Percentiles rank a stretch among this genome's conserved stretches.
These are phyloP conservation scores for Chaetophractus vellerosus DNA, from an alignment of 2,797 vertebrate species.

Conservation along the genomic window DNA sequence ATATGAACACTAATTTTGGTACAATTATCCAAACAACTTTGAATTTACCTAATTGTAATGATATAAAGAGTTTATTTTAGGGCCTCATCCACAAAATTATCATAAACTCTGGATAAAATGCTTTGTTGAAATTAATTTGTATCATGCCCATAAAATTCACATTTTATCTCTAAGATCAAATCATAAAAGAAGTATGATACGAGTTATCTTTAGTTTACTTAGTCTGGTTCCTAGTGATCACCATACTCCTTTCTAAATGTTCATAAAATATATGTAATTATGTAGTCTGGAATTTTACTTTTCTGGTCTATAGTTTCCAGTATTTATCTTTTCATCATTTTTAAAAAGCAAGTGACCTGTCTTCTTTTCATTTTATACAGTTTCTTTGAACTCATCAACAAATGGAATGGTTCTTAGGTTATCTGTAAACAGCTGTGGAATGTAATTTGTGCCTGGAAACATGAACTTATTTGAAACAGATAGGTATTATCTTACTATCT, in stretches of 20 bases:
- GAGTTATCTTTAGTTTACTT: background rate
- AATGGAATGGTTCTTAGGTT: constrained; percentile 43
- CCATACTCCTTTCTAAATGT: background rate
- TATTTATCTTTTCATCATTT: background rate
- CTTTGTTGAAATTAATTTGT: constrained; percentile 58
- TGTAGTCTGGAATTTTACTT: background rate
- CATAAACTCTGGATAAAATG: background rate
- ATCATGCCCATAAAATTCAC: background rate
- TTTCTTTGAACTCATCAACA: constrained; percentile 51
- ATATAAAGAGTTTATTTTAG: constrained; percentile 1
- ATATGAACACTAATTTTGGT: background rate
- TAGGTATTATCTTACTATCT: constrained; percentile 33
- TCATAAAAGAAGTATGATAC: background rate
- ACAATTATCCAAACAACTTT: background rate
- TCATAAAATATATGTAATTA: background rate
- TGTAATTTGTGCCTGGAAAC: constrained; percentile 75
- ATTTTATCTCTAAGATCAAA: background rate
- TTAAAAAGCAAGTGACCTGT: background rate
- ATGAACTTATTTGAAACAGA: constrained; percentile 74
- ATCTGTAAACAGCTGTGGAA: constrained; percentile 68
- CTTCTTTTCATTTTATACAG: constrained; percentile 11
- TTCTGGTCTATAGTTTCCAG: constrained; percentile 17
- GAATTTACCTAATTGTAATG: background rate
- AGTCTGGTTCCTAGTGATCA: background rate
- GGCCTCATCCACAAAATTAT: constrained; percentile 9